A percentile compares a stretch with the other conserved stretches of the same genome.
phyloP scores from a whole-genome alignment of 2,113 vertebrate species.

The Heterotilapia buettikoferi region DNA sequence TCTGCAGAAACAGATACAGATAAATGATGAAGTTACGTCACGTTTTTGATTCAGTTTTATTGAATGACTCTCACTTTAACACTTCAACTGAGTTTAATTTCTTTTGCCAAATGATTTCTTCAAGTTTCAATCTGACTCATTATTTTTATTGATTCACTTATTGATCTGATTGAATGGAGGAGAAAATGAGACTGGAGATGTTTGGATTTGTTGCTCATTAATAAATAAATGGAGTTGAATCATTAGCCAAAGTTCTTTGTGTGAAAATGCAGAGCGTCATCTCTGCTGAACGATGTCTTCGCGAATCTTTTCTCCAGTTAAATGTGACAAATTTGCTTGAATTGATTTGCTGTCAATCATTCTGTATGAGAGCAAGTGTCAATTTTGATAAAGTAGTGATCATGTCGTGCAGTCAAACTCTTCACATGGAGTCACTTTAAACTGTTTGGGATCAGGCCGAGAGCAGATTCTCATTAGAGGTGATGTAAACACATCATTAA shows the following conservation, averaged over 20 bases:
- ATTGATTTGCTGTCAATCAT: neutral
- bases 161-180: conserved; percentile 12
- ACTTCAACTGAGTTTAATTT: conserved; percentile 1
- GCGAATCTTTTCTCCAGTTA: neutral
- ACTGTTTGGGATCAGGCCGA: neutral
- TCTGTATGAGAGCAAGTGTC: neutral
- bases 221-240: conserved; percentile 21
- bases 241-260: neutral
- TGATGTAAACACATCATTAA: neutral
- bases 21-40: neutral
- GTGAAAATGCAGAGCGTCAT: neutral
- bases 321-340: neutral
- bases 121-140: neutral
- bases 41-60: neutral
- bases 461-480: neutral
- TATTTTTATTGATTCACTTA: conserved; percentile 13
- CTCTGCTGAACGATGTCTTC: neutral
- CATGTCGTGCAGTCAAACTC: neutral
- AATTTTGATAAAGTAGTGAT: neutral
- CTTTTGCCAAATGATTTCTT: neutral
- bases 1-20: neutral
- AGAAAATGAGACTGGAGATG: conserved; percentile 6
- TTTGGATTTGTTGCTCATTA: conserved; percentile 30
- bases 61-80: neutral
- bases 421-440: neutral